Base-by-base conservation (phyloP, 2,113 vertebrate species). In the Rhinolophus ferrumequinum region DNA sequence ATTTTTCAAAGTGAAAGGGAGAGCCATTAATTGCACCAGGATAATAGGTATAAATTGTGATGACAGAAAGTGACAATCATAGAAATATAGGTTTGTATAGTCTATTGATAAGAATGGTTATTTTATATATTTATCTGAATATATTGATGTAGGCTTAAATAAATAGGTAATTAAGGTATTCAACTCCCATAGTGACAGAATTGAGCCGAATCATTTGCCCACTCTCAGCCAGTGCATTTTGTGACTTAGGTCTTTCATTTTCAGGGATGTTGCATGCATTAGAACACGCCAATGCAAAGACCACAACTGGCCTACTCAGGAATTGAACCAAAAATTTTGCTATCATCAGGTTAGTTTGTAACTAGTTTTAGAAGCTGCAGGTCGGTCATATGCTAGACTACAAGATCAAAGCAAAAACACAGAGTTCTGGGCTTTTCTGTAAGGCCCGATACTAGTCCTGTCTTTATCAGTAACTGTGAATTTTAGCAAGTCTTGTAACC, bases 391-490 rank as follows among this genome's bases (percentile, higher is more conserved):
- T 76, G 86, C 72, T 96, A 80, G 93, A 83, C 92, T 76, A 35
- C 8, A 72, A 95, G 97, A 96, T 96, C 93, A 97, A 96, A 98
- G 97, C 35, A 66, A 82, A 97, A 91, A 73, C 8, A 3, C 86
- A 86, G 62, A 21, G 69, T 95, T 93, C 83, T 93, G 95, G 83
- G 80, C n/a, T 96, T 95, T 94, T 80, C 82, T 56, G 47, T 84
- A 62, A 95, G 73, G 86, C 52, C 92, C 92, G 88, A 95, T 96
- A 95, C 91, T 86, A 94, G 93, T 83, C 12, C 82, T 94, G 64
- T 92, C 79, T 95, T 97, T 98, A 96, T 98, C 97, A 94, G 96
- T 66, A 89, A 93, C 96, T 98, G 97, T 98, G 97, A 97, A 73
- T 98, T 97, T 97, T 97, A 96, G 96, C 96, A 97, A 97, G 93